Evolutionary conservation across 2,113 vertebrate genomes (phyloP), one percentile per base, ranked within the genome.

Genomic region (Anhinga rufa): DNA sequence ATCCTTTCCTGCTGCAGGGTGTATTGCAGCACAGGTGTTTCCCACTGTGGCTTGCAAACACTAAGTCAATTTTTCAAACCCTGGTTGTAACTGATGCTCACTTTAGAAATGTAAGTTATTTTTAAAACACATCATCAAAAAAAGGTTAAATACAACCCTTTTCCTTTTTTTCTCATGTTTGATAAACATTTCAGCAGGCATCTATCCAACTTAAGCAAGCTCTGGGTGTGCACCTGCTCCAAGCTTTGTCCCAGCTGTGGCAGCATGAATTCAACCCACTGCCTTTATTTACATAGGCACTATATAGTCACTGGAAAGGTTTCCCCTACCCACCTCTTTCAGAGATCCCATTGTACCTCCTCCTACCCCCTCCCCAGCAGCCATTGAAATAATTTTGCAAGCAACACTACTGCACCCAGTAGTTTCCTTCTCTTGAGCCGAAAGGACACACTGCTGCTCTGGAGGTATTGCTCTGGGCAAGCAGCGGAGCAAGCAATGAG

Each of bases 161-260:
- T 79, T 78, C 66, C 68, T 95, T 88, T 92, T 62, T 78, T 78
- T 94, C 60, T 62, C 60, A 8, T 20, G 38, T 66, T 86, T 95
- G 82, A 94, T 75, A 78, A 96, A 95, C 87, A 88, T 70, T 95
- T 95, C 91, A 82, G 70, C 51, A 87, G 84, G 70, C 81, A 66
- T 34, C 70, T 66, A 48, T 75, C 91, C 84, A 92, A 80, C 58
- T 77, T 69, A 34, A 92, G 81, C 71, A 94, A 81, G 42, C 42
- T 70, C 79, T 86, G 69, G 40, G 77, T 51, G 31, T 34, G 32
- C 64, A 96, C 65, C 74, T 88, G 84, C 77, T 86, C 62, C 42
- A 78, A 57, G 62, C 82, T 86, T 92, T 84, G 69, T 74, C 72
- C 77, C 74, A 75, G 21, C 78, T 70, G 78, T 86, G 69, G 74